Evolutionary conservation across 2,888 invertebrate species (phyloP).

Genomic region (Chorisops tibialis): DNA sequence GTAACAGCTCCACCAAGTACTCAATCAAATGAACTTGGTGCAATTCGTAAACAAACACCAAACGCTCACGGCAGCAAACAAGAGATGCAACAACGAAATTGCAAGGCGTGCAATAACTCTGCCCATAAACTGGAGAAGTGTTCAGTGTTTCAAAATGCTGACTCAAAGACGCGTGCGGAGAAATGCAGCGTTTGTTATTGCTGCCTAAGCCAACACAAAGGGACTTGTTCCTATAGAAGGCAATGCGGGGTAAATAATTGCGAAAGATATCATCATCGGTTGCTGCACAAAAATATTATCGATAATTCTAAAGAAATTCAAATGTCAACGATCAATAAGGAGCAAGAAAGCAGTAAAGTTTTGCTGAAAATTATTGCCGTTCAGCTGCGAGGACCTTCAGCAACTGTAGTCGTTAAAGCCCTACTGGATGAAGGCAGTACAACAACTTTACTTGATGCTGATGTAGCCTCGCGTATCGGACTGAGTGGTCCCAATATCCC

Average conservation of each 20-base stretch:
- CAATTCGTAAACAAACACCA: no score
- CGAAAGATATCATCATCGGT: background rate
- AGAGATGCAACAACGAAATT: background rate
- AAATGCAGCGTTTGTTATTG: background rate
- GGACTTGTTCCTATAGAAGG: background rate
- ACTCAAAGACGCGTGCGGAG: background rate
- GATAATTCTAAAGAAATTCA: background rate
- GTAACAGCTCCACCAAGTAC: no score
- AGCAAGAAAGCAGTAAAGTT: background rate
- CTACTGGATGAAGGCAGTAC: background rate
- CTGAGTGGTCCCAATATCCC: background rate
- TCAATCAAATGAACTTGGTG: no score
- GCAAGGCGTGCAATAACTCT: background rate
- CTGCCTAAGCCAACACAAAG: background rate
- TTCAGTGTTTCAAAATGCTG: background rate
- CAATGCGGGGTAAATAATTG: background rate
- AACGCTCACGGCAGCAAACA: no score
- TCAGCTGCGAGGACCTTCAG: background rate
- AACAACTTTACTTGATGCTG: background rate
- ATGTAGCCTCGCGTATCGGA: background rate
- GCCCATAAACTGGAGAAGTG: background rate
- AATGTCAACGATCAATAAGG: background rate
- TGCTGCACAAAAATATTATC: background rate
- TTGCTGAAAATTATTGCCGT: background rate
- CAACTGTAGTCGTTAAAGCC: background rate